These are phyloP conservation scores for Sebastes melanostomus DNA, from an alignment of 2,797 vertebrate species.

Conservation along the genomic window DNA sequence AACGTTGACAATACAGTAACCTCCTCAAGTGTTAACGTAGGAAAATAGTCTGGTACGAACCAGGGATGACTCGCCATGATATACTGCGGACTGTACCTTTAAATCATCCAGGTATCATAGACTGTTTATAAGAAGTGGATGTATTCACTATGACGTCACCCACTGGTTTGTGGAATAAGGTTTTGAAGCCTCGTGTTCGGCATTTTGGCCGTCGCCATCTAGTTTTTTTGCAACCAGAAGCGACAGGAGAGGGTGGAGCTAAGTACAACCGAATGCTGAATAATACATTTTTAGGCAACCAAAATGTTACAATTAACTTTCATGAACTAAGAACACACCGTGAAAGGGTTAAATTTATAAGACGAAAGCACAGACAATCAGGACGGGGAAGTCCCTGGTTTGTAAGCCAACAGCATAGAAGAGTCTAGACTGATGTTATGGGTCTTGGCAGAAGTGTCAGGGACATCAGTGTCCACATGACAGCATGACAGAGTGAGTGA, in stretches of 20 bases:
- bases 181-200: rapidly evolving
- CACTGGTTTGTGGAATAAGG: too few species aligned
- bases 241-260: rapidly evolving
- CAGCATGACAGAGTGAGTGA: slow-evolving; percentile 44
- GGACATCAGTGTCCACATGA: slow-evolving; percentile 57
- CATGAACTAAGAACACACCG: rapidly evolving
- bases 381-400: slow-evolving; percentile 21
- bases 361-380: not conserved
- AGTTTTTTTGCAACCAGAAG: too few species aligned
- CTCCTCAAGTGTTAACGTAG: not conserved
- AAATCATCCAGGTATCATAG: not conserved
- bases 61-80: not conserved
- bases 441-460: slow-evolving; percentile 44
- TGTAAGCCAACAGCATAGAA: slow-evolving; percentile 32
- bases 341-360: too few species aligned
- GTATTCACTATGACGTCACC: rapidly evolving
- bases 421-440: slow-evolving; percentile 56
- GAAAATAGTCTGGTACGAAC: not conserved
- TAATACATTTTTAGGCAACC: rapidly evolving
- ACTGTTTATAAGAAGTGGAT: too few species aligned
- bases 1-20: not conserved
- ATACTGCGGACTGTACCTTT: not conserved
- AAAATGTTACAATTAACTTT: too few species aligned
- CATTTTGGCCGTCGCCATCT: rapidly evolving
- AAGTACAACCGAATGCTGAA: rapidly evolving